Evolutionary conservation across 1,140 invertebrate species (phyloP).

Genomic region (Sycophaga agraensis): DNA sequence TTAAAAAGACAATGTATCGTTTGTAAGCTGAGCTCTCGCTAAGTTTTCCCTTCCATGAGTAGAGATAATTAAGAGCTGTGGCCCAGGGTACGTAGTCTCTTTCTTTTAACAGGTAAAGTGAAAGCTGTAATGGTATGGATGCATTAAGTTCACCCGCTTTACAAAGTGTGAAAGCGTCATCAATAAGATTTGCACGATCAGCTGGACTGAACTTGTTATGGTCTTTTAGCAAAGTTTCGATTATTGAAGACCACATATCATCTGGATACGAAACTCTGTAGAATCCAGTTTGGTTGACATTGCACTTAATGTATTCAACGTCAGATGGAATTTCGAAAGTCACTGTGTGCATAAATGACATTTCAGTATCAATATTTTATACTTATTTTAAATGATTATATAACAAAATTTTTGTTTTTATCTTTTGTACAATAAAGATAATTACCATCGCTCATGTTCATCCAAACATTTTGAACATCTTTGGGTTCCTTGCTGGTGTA

Average conservation of each 20-base stretch:
- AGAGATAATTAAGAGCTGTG: conserved; percentile 70
- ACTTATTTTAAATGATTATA: background rate
- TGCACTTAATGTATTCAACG: conserved; percentile 81
- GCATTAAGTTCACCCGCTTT: conserved; percentile 73
- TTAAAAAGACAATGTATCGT: conserved; percentile 65
- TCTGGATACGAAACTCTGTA: conserved; percentile 85
- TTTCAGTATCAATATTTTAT: too few species aligned
- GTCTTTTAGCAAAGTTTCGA: conserved; percentile 68
- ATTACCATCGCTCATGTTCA: conserved; percentile 74
- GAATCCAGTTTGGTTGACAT: conserved; percentile 83
- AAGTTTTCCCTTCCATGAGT: conserved; percentile 68
- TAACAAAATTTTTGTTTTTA: too few species aligned
- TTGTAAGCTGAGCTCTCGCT: conserved; percentile 68
- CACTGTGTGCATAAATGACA: conserved; percentile 51
- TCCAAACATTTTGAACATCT: conserved; percentile 63
- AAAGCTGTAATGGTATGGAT: conserved; percentile 67
- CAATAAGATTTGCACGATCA: conserved; percentile 74
- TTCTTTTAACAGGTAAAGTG: conserved; percentile 72
- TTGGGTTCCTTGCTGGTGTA: conserved; percentile 62
- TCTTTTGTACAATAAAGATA: conserved; percentile 2
- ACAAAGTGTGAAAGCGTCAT: conserved; percentile 76
- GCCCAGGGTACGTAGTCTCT: conserved; percentile 75
- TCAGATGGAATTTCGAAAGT: conserved; percentile 66
- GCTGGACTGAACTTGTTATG: conserved; percentile 69
- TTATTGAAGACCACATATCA: conserved; percentile 74